Percentiles rank a stretch among this genome's conserved stretches.
phyloP scores from a whole-genome alignment of 2,888 invertebrate genomes.

The Epinotia ramella region DNA sequence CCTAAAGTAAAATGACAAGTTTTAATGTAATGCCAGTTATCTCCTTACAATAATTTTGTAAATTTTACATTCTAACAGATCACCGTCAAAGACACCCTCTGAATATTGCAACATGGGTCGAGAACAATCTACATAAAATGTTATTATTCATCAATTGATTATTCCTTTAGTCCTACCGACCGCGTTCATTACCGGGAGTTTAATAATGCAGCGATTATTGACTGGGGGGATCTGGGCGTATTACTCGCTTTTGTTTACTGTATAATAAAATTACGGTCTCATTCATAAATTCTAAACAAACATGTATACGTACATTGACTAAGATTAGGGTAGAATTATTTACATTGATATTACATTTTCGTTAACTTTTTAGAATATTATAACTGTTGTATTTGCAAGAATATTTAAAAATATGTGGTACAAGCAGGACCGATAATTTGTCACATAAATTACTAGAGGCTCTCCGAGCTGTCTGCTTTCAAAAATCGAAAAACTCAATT shows the following conservation, averaged over 20 bases:
- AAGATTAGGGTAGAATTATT: too few relatives aligned
- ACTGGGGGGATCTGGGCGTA: background rate
- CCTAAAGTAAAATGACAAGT: too few relatives aligned
- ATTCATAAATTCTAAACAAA: background rate
- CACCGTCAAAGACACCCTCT: background rate
- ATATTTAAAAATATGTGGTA: too few relatives aligned
- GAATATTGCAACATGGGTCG: background rate
- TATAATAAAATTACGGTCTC: background rate
- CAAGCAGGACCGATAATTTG: too few relatives aligned
- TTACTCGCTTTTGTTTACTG: background rate
- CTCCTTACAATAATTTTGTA: background rate
- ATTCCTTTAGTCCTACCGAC: background rate
- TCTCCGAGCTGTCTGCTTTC: too few relatives aligned
- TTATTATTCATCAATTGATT: constrained; percentile 24
- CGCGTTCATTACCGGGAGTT: background rate
- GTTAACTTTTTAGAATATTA: too few relatives aligned
- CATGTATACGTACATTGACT: too few relatives aligned
- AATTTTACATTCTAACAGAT: background rate
- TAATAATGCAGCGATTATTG: constrained; percentile 7
- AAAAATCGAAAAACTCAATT: too few relatives aligned
- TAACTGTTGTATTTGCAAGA: too few relatives aligned
- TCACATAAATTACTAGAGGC: too few relatives aligned
- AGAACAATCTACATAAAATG: constrained; percentile 12
- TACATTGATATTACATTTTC: too few relatives aligned
- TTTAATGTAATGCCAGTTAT: too few relatives aligned